Percentiles rank a stretch among this genome's conserved stretches.
These are phyloP conservation scores for Agrochola lychnidis DNA, from an alignment of 2,888 invertebrate genomes.

Conservation along the genomic window DNA sequence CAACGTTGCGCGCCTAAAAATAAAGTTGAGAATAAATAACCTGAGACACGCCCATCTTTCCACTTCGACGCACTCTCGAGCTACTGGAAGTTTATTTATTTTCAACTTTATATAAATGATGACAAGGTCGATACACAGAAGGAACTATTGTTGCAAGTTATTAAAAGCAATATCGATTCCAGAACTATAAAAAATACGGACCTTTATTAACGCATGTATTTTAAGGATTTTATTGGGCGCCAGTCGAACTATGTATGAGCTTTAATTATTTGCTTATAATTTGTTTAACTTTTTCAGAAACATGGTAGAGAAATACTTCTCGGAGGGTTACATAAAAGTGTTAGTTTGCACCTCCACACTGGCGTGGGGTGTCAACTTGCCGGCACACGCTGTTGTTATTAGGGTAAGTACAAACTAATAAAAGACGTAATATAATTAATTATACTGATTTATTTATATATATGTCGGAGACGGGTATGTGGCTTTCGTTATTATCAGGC, in stretches of 20 bases:
- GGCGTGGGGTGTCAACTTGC: slow-evolving; percentile 99
- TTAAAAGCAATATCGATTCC: neutral
- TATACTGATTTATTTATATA: no score
- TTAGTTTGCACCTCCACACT: slow-evolving; percentile 99
- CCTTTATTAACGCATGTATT: neutral
- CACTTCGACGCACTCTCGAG: no score
- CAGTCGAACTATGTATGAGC: neutral
- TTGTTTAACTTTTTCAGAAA: slow-evolving; percentile 83
- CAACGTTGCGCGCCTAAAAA: no score
- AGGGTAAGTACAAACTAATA: slow-evolving; percentile 90
- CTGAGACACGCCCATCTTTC: no score
- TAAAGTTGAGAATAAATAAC: no score
- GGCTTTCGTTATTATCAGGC: no score
- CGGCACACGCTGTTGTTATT: slow-evolving; percentile 99
- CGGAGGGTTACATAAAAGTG: slow-evolving; percentile 96
- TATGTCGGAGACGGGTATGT: no score
- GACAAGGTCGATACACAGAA: no score
- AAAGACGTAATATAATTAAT: neutral
- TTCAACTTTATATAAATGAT: no score
- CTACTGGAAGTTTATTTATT: no score
- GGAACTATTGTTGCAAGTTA: neutral
- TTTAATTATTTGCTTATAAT: neutral
- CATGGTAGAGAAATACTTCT: slow-evolving; percentile 97
- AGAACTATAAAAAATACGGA: neutral
- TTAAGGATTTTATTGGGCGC: neutral